Conservation (phyloP, 2,888 invertebrate species). For the Crioceris asparagi region DNA sequence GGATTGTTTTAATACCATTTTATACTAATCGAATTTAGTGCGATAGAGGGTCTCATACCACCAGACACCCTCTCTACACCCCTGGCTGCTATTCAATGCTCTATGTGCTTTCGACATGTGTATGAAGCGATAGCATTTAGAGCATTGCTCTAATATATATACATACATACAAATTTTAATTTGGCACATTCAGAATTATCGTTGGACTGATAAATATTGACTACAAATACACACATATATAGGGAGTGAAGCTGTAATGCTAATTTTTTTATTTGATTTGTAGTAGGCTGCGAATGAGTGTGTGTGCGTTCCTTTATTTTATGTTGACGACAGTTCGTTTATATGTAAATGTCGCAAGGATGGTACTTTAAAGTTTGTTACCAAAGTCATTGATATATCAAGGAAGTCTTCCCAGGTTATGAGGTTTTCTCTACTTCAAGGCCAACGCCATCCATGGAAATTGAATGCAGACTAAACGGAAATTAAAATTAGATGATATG, state of each 20-base stretch:
- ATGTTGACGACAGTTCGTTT: constrained; percentile 12
- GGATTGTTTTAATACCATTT: constrained; percentile 52
- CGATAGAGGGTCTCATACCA: constrained; percentile 24
- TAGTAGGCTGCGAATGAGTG: background rate
- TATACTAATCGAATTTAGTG: constrained; percentile 48
- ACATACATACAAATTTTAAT: constrained; percentile 33
- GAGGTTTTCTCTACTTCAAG: no score
- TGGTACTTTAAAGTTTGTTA: no score
- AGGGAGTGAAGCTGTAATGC: constrained; percentile 24
- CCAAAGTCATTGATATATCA: no score
- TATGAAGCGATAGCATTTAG: constrained; percentile 27
- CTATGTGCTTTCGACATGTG: constrained; percentile 25
- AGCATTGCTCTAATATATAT: constrained; percentile 23
- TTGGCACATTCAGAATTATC: constrained; percentile 36
- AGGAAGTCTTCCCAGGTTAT: no score
- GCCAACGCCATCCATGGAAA: no score
- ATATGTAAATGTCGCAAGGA: constrained; percentile 17
- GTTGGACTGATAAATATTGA: constrained; percentile 35
- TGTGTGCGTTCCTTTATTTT: no score
- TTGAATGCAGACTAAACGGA: no score
- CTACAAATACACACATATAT: constrained; percentile 2
- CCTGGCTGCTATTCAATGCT: no score
- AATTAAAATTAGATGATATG: no score
- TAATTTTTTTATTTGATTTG: constrained; percentile 26
- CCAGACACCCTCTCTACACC: constrained; percentile 16